These are phyloP conservation scores for Eumaeus atala DNA, from an alignment of 1,140 invertebrate species.

Conservation along the genomic window DNA sequence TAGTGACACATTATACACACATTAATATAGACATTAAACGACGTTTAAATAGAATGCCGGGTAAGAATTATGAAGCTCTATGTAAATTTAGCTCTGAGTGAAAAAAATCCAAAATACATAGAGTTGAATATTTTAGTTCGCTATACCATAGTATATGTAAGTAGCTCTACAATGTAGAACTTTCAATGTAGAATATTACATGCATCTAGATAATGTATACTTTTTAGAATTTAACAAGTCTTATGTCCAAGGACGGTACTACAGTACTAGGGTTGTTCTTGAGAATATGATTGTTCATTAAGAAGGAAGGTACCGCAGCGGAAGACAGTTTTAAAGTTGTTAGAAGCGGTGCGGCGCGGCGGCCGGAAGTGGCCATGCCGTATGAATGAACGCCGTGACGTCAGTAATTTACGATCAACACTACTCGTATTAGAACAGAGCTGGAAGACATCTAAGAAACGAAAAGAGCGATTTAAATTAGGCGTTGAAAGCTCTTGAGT, in stretches of 20 bases:
- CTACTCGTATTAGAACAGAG: conserved; percentile 4
- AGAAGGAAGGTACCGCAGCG: conserved; percentile 11
- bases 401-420: conserved; percentile 17
- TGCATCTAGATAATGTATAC: no score
- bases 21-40: conserved; percentile 12
- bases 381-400: conserved; percentile 60
- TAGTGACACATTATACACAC: conserved; percentile 22
- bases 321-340: conserved; percentile 30
- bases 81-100: no score
- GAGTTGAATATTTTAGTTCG: no score
- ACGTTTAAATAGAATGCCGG: not conserved
- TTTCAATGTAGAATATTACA: no score
- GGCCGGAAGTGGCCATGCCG: conserved; percentile 54
- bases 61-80: not conserved
- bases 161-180: no score
- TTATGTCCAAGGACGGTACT: not conserved
- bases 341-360: conserved; percentile 20
- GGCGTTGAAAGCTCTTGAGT: no score
- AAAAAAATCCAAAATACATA: no score
- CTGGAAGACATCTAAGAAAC: not conserved
- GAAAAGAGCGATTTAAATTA: conserved; percentile 20
- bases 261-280: conserved; percentile 3
- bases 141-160: no score
- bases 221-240: not conserved
- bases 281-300: conserved; percentile 6